phyloP scores from a whole-genome alignment of 2,113 vertebrate genomes.

The Terrapene triunguis region DNA sequence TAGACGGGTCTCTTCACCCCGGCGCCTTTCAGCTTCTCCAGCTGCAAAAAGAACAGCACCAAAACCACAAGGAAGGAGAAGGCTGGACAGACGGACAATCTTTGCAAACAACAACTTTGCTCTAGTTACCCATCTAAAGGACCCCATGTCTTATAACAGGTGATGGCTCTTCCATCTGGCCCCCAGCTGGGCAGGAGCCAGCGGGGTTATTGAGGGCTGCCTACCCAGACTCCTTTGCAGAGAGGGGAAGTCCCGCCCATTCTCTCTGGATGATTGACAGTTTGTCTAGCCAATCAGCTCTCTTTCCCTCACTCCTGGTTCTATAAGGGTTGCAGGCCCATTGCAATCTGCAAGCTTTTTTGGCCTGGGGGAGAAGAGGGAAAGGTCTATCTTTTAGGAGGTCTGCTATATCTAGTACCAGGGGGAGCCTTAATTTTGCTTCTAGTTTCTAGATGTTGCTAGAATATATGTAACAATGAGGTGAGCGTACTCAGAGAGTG shows the following conservation, averaged over 20 bases:
- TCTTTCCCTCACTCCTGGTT: neutral
- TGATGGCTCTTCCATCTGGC: neutral
- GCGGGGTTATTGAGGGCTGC: neutral
- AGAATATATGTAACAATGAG: too few species aligned
- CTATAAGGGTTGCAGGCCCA: neutral
- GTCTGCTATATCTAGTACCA: too few species aligned
- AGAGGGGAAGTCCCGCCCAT: neutral
- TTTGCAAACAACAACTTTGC: neutral
- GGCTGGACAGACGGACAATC: neutral
- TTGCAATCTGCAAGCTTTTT: neutral
- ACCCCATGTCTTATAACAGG: neutral
- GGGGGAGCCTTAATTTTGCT: neutral
- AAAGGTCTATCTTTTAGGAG: too few species aligned
- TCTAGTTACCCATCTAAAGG: neutral
- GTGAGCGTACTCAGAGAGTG: neutral
- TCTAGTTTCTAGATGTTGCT: too few species aligned
- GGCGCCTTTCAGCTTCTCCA: neutral
- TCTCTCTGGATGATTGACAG: neutral
- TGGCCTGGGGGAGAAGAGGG: neutral
- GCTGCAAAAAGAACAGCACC: neutral
- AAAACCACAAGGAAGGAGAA: neutral
- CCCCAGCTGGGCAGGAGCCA: neutral
- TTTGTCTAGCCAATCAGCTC: neutral
- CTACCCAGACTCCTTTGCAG: neutral
- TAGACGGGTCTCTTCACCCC: neutral